Evolutionary conservation across 2,113 vertebrate genomes (phyloP), one percentile per base, ranked within the genome.

Genomic region (Porphyrio hochstetteri): DNA sequence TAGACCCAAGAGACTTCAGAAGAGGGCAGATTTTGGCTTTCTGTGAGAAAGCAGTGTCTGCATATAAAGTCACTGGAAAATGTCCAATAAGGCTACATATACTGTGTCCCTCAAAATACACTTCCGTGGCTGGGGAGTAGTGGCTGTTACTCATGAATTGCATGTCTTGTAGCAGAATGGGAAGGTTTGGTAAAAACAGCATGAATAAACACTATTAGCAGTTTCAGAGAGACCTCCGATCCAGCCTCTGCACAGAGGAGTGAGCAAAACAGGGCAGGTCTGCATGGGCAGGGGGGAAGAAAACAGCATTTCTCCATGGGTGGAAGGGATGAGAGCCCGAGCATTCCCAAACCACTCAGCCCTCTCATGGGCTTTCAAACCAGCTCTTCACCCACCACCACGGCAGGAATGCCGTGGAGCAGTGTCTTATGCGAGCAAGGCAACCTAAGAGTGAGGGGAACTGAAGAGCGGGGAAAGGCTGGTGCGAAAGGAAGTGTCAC

Each of bases 1-100:
- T 82, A 92, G 93, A 92, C 93, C 50, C 77, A 72, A 77, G 93
- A 77, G 88, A 87, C 61, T 94, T 96, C 59, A 92, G 61, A 94
- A 65, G 80, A 94, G 74, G 77, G 55, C 74, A 94, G 38, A 91
- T 92, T 92, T 86, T 70, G 83, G 24, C 57, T 50, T 14, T 69
- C 69, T 55, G 5, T 88, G 81, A 87, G 50, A 92, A 84, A 9
- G 3, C 85, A 52, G n/a, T 76, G 28, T 33, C 67, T 92, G 94
- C 87, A 76, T 87, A 60, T 88, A 93, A 95, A 94, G 77, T 79
- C 83, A 70, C n/a, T 88, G 74, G 40, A 77, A 88, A 82, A 82
- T 23, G 24, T 61, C 86, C 86, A 71, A 0, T 27, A 55, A 91
- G 68, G 50, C 63, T 88, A 15, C 36, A 36, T 70, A 55, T 28